A percentile compares a stretch with the other conserved stretches of the same genome.
These are phyloP conservation scores for Drosophila bocki DNA, from an alignment of 1,140 invertebrate genomes.

Conservation along the genomic window DNA sequence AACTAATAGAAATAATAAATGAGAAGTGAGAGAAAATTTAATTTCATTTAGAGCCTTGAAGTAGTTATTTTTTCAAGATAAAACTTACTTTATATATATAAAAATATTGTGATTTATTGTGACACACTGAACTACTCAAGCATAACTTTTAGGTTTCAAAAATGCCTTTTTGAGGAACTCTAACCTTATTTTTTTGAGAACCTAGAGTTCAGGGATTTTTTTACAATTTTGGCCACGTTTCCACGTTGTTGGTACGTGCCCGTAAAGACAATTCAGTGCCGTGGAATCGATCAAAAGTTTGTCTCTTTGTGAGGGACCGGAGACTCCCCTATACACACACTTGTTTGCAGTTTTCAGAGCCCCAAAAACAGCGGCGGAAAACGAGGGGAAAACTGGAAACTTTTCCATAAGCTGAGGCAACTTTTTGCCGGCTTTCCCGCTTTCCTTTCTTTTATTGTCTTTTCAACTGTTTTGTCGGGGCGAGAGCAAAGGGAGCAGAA, in stretches of 20 bases:
- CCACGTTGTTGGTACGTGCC: conserved; percentile 48
- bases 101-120: not conserved
- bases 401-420: conserved; percentile 64
- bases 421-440: conserved; percentile 50
- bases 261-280: conserved; percentile 54
- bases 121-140: not conserved
- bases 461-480: conserved; percentile 54
- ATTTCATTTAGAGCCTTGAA: not conserved
- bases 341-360: conserved; percentile 24
- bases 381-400: conserved; percentile 33
- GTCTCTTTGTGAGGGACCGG: conserved; percentile 32
- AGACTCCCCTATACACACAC: conserved; percentile 9
- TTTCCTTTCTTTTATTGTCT: conserved; percentile 46
- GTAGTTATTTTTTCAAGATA: too few species aligned
- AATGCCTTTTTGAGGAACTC: conserved; percentile 4
- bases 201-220: not conserved
- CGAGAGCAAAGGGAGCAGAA: conserved; percentile 25
- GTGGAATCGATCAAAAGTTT: conserved; percentile 71
- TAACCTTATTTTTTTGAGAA: not conserved
- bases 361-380: conserved; percentile 7
- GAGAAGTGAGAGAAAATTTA: not conserved
- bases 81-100: too few species aligned
- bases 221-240: conserved; percentile 30
- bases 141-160: not conserved
- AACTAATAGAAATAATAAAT: not conserved